A percentile compares a stretch with the other conserved stretches of the same genome.
Conservation (phyloP, 2,113 vertebrate genomes). For the Vulpes ferrilata region DNA sequence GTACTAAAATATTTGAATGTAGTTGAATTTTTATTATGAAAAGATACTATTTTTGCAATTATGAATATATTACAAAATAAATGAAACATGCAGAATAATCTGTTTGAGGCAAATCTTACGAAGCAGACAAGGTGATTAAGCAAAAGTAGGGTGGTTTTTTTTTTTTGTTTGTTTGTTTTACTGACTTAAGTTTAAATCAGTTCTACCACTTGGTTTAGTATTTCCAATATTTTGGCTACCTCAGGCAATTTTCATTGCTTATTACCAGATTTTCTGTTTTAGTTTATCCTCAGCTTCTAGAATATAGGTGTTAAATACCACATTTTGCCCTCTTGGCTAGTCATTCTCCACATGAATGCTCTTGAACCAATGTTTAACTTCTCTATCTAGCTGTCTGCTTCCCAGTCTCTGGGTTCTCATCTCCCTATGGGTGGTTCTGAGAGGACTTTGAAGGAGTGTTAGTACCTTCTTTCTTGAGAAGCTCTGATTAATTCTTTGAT, state of each 20-base stretch:
- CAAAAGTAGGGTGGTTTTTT: background rate
- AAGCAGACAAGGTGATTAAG: slow-evolving; percentile 8
- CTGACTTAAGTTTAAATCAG: background rate
- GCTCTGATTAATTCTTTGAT: background rate
- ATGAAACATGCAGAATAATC: background rate
- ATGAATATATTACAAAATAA: slow-evolving; percentile 4
- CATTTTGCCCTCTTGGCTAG: background rate
- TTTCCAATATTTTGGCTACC: slow-evolving; percentile 6
- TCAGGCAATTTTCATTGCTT: background rate
- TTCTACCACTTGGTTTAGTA: background rate
- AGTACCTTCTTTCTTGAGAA: background rate
- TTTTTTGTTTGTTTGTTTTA: background rate
- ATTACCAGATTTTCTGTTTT: slow-evolving; percentile 33
- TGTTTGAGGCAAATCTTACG: slow-evolving; percentile 45
- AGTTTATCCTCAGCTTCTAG: slow-evolving; percentile 19
- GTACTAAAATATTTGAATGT: slow-evolving; percentile 18
- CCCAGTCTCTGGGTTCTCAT: background rate
- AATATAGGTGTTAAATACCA: background rate
- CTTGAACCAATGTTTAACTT: background rate
- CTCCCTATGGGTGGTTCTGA: background rate
- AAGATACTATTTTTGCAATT: slow-evolving; percentile 50
- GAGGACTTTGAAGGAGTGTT: background rate
- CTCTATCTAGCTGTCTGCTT: background rate
- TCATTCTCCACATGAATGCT: background rate
- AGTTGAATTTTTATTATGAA: slow-evolving; percentile 36